phyloP scores from a whole-genome alignment of 92 coral and sea anemone species.

The Pocillopora meandrina region DNA sequence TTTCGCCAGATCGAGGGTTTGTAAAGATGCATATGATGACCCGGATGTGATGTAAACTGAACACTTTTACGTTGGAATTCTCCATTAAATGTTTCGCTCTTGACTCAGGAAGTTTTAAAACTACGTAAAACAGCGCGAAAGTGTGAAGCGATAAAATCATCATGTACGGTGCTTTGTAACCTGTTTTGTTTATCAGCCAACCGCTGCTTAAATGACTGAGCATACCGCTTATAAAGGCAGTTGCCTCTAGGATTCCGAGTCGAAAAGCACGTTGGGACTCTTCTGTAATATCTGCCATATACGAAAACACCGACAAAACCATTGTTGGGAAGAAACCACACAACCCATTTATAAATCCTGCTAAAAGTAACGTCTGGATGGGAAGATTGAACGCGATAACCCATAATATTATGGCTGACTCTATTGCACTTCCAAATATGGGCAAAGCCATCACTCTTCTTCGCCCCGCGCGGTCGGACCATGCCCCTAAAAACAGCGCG shows the following conservation, averaged over 20 bases:
- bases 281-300: constrained; percentile 91
- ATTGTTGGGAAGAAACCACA: constrained; percentile 97
- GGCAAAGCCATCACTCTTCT: constrained; percentile 90
- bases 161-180: constrained; percentile 87
- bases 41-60: constrained; percentile 75
- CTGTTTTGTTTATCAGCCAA: constrained; percentile 83
- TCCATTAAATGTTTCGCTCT: constrained; percentile 62
- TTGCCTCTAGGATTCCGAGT: constrained; percentile 88
- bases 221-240: constrained; percentile 96
- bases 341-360: constrained; percentile 82
- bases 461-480: constrained; percentile 98
- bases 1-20: constrained; percentile 72
- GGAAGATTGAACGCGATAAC: constrained; percentile 83
- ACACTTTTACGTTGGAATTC: constrained; percentile 55
- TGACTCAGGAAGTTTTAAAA: constrained; percentile 87
- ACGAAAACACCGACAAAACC: constrained; percentile 89
- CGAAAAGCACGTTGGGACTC: constrained; percentile 98
- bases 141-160: constrained; percentile 77
- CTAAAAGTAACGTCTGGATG: constrained; percentile 73
- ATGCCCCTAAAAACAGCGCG: constrained; percentile 93
- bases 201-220: constrained; percentile 95
- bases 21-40: constrained; percentile 75
- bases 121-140: constrained; percentile 85
- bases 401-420: constrained; percentile 78
- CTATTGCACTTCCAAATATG: constrained; percentile 93